Conservation (phyloP, 92 coral and sea anemone genomes). For the Pocillopora meandrina region DNA sequence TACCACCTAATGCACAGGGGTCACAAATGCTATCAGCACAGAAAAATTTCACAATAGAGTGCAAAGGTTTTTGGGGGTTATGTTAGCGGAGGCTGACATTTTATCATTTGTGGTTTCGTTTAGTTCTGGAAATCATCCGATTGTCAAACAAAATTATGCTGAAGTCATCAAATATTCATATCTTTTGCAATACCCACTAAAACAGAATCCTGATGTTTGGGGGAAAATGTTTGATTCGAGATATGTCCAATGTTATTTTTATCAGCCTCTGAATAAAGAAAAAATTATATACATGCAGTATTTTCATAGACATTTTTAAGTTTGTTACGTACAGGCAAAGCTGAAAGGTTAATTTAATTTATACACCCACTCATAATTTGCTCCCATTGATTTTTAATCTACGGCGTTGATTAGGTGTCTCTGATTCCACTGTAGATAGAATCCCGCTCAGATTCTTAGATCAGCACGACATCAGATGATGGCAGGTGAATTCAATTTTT, state of each 20-base stretch:
- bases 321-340: not conserved
- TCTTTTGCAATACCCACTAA: not conserved
- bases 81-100: not conserved
- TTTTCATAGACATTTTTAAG: not conserved
- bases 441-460: not conserved
- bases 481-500: conserved; percentile 2
- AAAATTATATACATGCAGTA: too few relatives aligned
- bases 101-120: conserved; percentile 20
- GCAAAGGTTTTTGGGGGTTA: too few relatives aligned
- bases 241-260: not conserved
- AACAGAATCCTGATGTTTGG: not conserved
- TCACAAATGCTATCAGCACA: too few relatives aligned
- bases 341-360: not conserved
- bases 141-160: not conserved
- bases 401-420: conserved; percentile 22
- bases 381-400: not conserved
- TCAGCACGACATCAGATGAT: conserved; percentile 4
- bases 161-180: conserved; percentile 26
- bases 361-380: not conserved
- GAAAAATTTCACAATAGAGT: too few relatives aligned
- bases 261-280: not conserved
- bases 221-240: not conserved
- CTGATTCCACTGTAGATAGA: not conserved
- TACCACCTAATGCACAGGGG: too few relatives aligned
- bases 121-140: not conserved